Evolutionary conservation across 2,113 vertebrate genomes (phyloP).

Genomic region (Nerophis lumbriciformis): DNA sequence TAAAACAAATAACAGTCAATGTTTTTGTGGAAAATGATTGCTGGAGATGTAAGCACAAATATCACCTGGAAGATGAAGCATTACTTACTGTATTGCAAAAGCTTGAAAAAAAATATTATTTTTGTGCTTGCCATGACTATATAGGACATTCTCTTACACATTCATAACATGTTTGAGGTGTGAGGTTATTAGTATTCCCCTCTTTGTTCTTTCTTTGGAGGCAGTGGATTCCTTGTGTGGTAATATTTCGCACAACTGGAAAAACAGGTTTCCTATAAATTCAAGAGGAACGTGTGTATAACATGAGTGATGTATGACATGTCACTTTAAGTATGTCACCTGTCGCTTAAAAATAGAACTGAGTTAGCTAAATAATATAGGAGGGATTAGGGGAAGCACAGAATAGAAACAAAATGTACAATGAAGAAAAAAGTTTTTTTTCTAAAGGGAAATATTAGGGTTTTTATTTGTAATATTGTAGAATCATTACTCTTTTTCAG

Average conservation of each 20-base stretch:
- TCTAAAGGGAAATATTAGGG: background rate
- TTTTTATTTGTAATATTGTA: background rate
- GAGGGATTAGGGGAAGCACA: background rate
- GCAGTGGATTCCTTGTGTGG: background rate
- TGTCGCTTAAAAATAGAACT: conserved; percentile 20
- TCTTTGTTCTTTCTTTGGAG: background rate
- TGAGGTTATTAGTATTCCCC: background rate
- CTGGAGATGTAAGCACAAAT: too few relatives aligned
- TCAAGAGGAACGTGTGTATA: background rate
- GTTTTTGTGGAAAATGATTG: too few relatives aligned
- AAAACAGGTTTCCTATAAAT: conserved; percentile 32
- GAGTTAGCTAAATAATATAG: conserved; percentile 7
- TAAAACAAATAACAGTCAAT: too few relatives aligned
- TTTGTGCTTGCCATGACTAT: too few relatives aligned
- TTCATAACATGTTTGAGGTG: background rate
- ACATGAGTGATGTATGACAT: background rate
- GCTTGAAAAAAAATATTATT: too few relatives aligned
- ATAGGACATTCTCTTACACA: too few relatives aligned
- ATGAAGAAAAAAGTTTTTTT: background rate
- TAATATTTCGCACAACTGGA: conserved; percentile 22
- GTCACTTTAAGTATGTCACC: conserved; percentile 5
- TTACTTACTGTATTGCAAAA: background rate
- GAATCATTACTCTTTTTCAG: background rate
- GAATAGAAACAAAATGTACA: background rate
- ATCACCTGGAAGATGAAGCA: background rate